A percentile compares a stretch with the other conserved stretches of the same genome.
Evolutionary conservation across 2,888 invertebrate species (phyloP).

Genomic region (Trachelus tabidus): DNA sequence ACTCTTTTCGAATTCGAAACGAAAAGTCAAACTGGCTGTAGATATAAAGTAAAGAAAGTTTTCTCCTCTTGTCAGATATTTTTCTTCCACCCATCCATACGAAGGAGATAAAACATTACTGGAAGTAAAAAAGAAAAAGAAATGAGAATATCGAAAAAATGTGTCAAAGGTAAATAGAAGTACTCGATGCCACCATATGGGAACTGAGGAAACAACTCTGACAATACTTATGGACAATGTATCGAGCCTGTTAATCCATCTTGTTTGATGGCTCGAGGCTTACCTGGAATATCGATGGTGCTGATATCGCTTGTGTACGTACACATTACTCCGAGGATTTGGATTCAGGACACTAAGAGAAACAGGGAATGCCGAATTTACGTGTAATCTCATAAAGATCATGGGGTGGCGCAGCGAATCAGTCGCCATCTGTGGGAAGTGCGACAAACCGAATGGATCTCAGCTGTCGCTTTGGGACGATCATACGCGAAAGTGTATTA

Average conservation of each 20-base stretch:
- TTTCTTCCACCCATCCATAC: neutral
- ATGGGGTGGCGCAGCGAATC: conserved; percentile 5
- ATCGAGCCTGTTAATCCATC: neutral
- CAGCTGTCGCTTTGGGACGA: neutral
- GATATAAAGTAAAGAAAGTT: neutral
- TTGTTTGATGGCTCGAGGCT: neutral
- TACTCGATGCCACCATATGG: neutral
- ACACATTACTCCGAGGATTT: neutral
- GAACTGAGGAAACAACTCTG: neutral
- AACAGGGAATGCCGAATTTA: neutral
- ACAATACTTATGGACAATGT: neutral
- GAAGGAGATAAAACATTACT: neutral
- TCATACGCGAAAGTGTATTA: neutral
- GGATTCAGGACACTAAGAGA: neutral
- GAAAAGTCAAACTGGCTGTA: neutral
- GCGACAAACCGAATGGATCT: neutral
- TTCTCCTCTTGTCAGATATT: neutral
- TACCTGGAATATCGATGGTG: neutral
- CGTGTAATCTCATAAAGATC: neutral
- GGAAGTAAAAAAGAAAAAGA: neutral
- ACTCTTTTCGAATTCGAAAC: neutral
- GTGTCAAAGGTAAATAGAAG: neutral
- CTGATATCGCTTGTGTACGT: neutral
- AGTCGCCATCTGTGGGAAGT: neutral
- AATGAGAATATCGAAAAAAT: neutral